Evolutionary conservation across 2,888 invertebrate species (phyloP).

Genomic region (Ptilodon capucinus): DNA sequence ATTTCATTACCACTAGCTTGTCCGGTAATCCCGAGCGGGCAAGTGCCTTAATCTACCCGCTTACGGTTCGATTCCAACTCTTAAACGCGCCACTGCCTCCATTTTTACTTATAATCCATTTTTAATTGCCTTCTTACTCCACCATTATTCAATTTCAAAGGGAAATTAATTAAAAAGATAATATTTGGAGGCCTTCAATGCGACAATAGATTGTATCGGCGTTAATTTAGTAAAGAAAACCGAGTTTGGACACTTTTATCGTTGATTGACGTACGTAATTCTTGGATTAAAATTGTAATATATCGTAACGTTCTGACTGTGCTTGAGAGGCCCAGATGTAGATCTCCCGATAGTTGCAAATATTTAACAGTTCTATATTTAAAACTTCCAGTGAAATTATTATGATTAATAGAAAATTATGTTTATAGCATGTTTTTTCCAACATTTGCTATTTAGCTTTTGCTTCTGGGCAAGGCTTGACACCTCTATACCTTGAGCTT

Average conservation of each 20-base stretch:
- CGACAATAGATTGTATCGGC: slow-evolving; percentile 73
- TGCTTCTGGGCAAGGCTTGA: too few relatives aligned
- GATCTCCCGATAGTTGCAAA: slow-evolving; percentile 20
- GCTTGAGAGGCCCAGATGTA: slow-evolving; percentile 32
- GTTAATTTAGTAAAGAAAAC: slow-evolving; percentile 71
- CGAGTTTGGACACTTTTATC: slow-evolving; percentile 53
- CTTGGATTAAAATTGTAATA: slow-evolving; percentile 41
- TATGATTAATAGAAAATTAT: background rate
- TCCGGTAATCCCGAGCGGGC: slow-evolving; percentile 71
- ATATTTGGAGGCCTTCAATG: slow-evolving; percentile 66
- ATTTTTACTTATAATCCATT: slow-evolving; percentile 79
- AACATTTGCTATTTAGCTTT: slow-evolving; percentile 3
- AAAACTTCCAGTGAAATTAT: slow-evolving; percentile 8
- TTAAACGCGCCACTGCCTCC: slow-evolving; percentile 70
- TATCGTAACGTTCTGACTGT: slow-evolving; percentile 40
- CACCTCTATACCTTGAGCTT: too few relatives aligned
- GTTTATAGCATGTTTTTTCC: too few relatives aligned
- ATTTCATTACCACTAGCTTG: slow-evolving; percentile 80
- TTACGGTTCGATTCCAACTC: slow-evolving; percentile 72
- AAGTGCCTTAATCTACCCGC: slow-evolving; percentile 76
- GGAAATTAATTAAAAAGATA: slow-evolving; percentile 72
- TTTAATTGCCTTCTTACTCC: slow-evolving; percentile 73
- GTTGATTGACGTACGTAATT: slow-evolving; percentile 55
- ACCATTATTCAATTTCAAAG: slow-evolving; percentile 69
- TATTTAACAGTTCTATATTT: slow-evolving; percentile 12